phyloP scores from a whole-genome alignment of 2,888 invertebrate genomes.

The Rhabditophanes sp. region DNA sequence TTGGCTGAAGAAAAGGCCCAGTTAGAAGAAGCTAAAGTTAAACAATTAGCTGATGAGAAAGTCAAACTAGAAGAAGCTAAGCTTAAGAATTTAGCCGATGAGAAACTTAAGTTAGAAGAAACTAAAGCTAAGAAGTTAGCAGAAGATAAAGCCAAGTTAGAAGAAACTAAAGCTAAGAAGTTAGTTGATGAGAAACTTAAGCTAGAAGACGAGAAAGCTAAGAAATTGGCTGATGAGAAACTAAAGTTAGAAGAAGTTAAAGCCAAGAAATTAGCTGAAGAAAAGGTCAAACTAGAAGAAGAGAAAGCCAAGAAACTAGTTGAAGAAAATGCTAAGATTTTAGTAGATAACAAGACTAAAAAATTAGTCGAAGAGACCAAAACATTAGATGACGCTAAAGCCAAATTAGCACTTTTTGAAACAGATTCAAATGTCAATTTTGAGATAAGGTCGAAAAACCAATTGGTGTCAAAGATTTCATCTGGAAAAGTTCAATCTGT shows the following conservation, averaged over 20 bases:
- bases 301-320: neutral
- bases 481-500: too few species aligned
- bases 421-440: too few species aligned
- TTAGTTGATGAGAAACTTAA: neutral
- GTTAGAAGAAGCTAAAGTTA: constrained; percentile 1
- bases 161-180: constrained; percentile 8
- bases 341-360: neutral
- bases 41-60: neutral
- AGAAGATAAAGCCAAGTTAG: constrained; percentile 6
- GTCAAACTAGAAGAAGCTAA: neutral
- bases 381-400: neutral
- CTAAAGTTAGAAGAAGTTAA: constrained; percentile 2
- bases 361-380: neutral
- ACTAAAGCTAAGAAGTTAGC: constrained; percentile 5
- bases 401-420: too few species aligned
- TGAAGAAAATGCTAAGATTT: constrained; percentile 1
- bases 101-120: neutral
- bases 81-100: constrained; percentile 6
- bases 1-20: neutral
- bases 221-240: neutral
- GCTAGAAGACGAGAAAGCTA: neutral
- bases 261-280: constrained; percentile 3
- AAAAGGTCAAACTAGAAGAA: constrained; percentile 1
- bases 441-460: too few species aligned
- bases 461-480: too few species aligned